These are phyloP conservation scores for Sesamia nonagrioides DNA, from an alignment of 1,140 invertebrate genomes.

Conservation along the genomic window DNA sequence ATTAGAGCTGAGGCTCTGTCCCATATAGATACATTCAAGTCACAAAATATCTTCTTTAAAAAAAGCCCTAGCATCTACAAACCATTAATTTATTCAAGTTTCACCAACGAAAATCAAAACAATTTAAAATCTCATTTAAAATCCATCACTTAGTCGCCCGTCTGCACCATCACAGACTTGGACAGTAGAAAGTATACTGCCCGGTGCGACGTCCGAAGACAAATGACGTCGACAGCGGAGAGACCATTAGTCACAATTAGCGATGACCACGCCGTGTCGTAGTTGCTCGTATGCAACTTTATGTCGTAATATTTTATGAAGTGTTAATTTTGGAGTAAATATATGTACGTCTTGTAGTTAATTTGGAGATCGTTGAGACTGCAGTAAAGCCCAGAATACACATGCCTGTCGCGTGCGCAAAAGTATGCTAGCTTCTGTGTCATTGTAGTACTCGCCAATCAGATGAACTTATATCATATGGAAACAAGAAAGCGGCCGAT, in stretches of 20 bases:
- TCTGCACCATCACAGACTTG: conserved; percentile 50
- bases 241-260: conserved; percentile 76
- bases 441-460: no score
- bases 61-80: neutral
- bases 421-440: no score
- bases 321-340: conserved; percentile 44
- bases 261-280: conserved; percentile 50
- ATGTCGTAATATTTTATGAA: conserved; percentile 49
- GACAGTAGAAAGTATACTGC: conserved; percentile 71
- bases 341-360: conserved; percentile 24
- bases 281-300: conserved; percentile 53
- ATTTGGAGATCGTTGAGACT: conserved; percentile 7
- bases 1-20: no score
- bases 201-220: conserved; percentile 60
- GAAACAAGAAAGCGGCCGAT: no score
- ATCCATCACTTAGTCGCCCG: conserved; percentile 54
- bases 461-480: no score
- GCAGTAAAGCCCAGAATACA: no score
- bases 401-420: no score
- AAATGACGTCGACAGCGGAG: conserved; percentile 66
- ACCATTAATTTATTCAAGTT: neutral
- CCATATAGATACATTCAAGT: no score
- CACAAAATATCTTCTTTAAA: neutral
- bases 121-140: conserved; percentile 26
- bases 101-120: neutral